Conservation (phyloP, 2,888 invertebrate species). For the Cosmopolites sordidus region DNA sequence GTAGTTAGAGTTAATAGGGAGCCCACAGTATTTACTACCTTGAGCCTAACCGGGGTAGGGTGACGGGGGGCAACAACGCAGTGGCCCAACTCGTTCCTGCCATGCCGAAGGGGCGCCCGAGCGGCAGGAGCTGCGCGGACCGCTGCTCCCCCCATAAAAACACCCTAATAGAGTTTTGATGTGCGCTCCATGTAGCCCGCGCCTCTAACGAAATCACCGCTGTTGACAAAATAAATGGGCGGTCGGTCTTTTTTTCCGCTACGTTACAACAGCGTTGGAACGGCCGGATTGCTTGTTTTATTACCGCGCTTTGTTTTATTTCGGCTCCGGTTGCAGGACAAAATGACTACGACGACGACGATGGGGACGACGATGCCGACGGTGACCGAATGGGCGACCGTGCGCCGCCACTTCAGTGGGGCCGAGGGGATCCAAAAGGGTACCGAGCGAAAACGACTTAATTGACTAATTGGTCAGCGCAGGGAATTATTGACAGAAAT, state of each 20-base stretch:
- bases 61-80: slow-evolving; percentile 6
- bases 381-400: too few relatives aligned
- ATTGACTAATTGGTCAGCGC: too few relatives aligned
- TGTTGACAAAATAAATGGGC: slow-evolving; percentile 40
- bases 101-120: not conserved
- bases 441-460: too few relatives aligned
- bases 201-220: slow-evolving; percentile 32
- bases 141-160: slow-evolving; percentile 33
- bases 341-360: too few relatives aligned
- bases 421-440: too few relatives aligned
- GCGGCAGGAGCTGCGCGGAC: slow-evolving; percentile 26
- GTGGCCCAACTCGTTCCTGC: slow-evolving; percentile 28
- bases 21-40: slow-evolving; percentile 38
- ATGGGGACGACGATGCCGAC: too few relatives aligned
- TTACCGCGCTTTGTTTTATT: slow-evolving; percentile 33
- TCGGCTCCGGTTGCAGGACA: not conserved
- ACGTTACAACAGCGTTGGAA: slow-evolving; percentile 31
- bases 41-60: slow-evolving; percentile 25
- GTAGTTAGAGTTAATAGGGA: slow-evolving; percentile 37
- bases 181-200: slow-evolving; percentile 20
- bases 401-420: too few relatives aligned
- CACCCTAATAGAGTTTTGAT: slow-evolving; percentile 39
- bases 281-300: slow-evolving; percentile 36
- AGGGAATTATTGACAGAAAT: too few relatives aligned
- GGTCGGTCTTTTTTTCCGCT: slow-evolving; percentile 26